Percentiles rank a stretch among this genome's conserved stretches.
Conservation (phyloP, 2,888 invertebrate species). For the Hypsopygia costalis region DNA sequence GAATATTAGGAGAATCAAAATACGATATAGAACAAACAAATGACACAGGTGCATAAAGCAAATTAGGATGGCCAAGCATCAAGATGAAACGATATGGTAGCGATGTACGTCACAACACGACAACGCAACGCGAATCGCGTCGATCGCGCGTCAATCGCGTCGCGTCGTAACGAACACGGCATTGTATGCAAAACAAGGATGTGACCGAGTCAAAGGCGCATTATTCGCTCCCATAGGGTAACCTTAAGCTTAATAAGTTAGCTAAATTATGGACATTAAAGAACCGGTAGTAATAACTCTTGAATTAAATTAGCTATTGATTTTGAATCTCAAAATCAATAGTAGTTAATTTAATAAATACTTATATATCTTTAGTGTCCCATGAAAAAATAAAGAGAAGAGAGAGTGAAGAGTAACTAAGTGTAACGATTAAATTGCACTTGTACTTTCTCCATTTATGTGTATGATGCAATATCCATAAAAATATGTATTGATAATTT, state of each 20-base stretch:
- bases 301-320: no score
- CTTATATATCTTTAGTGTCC: no score
- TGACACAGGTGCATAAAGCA: constrained; percentile 58
- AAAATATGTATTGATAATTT: no score
- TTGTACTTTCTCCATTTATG: no score
- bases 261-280: background rate
- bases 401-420: no score
- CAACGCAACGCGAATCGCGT: constrained; percentile 38
- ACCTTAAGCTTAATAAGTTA: background rate
- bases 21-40: constrained; percentile 35
- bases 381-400: no score
- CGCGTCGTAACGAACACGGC: constrained; percentile 48
- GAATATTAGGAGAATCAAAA: constrained; percentile 2
- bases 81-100: constrained; percentile 35
- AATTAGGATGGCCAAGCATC: constrained; percentile 52
- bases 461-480: no score
- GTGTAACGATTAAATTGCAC: no score
- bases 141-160: constrained; percentile 53
- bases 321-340: no score
- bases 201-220: constrained; percentile 8
- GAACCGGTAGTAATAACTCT: no score
- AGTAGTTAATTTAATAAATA: no score
- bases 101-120: constrained; percentile 29
- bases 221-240: background rate
- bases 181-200: constrained; percentile 65